phyloP scores from a whole-genome alignment of 2,113 vertebrate species.

The Toxotes chatareus region DNA sequence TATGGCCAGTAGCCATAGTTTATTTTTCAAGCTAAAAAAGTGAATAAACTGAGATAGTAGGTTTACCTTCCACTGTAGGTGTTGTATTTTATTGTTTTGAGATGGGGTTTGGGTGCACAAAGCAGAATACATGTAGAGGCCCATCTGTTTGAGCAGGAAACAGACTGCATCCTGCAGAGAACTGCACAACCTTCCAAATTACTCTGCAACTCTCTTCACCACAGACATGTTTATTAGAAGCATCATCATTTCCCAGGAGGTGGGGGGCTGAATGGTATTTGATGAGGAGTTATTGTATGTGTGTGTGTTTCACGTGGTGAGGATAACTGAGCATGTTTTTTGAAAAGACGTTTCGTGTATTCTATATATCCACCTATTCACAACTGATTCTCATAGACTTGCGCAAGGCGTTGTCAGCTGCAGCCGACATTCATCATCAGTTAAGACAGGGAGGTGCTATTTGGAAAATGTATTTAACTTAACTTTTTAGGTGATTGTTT shows the following conservation, averaged over 20 bases:
- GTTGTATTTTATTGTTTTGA: constrained; percentile 39
- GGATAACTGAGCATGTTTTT: constrained; percentile 38
- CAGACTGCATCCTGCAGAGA: constrained; percentile 82
- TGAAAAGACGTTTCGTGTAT: background rate
- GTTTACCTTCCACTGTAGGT: background rate
- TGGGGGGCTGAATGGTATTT: constrained; percentile 40
- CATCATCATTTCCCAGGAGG: constrained; percentile 49
- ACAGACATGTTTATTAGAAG: constrained; percentile 60
- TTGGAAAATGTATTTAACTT: background rate
- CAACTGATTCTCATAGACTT: background rate
- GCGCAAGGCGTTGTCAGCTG: background rate
- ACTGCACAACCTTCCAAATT: constrained; percentile 72
- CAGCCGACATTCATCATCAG: background rate
- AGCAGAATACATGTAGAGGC: constrained; percentile 61
- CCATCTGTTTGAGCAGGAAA: constrained; percentile 86
- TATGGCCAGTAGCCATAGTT: background rate
- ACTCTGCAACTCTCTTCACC: constrained; percentile 61
- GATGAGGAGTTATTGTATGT: constrained; percentile 38
- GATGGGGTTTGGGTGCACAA: constrained; percentile 50
- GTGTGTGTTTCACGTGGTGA: background rate
- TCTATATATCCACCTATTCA: background rate
- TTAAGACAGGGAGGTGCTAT: background rate
- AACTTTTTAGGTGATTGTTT: background rate
- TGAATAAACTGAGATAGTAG: constrained; percentile 17
- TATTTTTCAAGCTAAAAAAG: constrained; percentile 6